Evolutionary conservation across 2,888 invertebrate genomes (phyloP).

Genomic region (Amphipyra berbera): DNA sequence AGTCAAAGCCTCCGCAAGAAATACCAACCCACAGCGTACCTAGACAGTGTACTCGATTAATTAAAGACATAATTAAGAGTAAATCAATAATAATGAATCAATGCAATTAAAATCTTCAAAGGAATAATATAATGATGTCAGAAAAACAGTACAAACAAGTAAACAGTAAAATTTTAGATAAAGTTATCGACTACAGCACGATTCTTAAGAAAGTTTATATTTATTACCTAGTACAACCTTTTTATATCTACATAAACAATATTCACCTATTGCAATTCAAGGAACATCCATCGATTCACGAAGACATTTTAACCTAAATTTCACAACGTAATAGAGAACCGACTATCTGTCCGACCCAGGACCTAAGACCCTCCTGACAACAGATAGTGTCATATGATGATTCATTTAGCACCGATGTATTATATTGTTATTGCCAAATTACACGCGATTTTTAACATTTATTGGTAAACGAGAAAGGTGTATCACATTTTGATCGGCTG

Average conservation of each 20-base stretch:
- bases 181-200: slow-evolving; percentile 11
- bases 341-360: slow-evolving; percentile 74
- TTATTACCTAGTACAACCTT: slow-evolving; percentile 8
- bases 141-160: slow-evolving; percentile 54
- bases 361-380: slow-evolving; percentile 74
- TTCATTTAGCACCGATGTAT: slow-evolving; percentile 27
- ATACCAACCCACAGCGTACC: not conserved
- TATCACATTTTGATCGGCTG: not conserved
- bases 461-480: not conserved
- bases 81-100: slow-evolving; percentile 42
- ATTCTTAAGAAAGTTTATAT: slow-evolving; percentile 23
- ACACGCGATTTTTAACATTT: slow-evolving; percentile 36
- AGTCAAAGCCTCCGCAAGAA: not conserved
- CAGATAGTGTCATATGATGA: slow-evolving; percentile 75
- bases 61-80: slow-evolving; percentile 40
- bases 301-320: slow-evolving; percentile 76
- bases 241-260: not conserved
- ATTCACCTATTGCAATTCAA: slow-evolving; percentile 4
- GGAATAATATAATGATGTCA: slow-evolving; percentile 59
- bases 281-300: slow-evolving; percentile 21
- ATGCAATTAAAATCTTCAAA: slow-evolving; percentile 47
- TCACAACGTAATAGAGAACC: slow-evolving; percentile 67
- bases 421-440: slow-evolving; percentile 68
- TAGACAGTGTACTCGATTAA: slow-evolving; percentile 16
- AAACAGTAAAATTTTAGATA: slow-evolving; percentile 45